A percentile compares a stretch with the other conserved stretches of the same genome.
Conservation (phyloP, 2,113 vertebrate species). For the Sebastes schlegelii region DNA sequence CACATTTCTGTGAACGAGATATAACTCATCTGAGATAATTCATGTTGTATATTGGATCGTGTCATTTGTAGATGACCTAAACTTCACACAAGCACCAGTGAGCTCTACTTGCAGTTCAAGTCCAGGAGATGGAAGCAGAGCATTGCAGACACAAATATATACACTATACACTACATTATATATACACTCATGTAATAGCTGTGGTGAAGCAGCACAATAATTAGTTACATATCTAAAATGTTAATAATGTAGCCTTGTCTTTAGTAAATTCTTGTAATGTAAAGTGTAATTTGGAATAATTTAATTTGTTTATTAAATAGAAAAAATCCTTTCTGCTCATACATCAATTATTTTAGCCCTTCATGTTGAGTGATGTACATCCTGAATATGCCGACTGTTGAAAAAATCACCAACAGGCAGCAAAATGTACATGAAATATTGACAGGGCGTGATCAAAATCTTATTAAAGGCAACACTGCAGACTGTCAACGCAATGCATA, state of each 20-base stretch:
- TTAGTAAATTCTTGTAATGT: background rate
- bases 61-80: background rate
- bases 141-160: background rate
- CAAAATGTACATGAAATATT: background rate
- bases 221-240: background rate
- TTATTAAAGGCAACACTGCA: background rate
- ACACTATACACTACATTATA: no score
- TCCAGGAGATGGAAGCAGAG: conserved; percentile 62
- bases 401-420: background rate
- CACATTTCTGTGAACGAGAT: background rate
- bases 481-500: conserved; percentile 1
- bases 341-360: background rate
- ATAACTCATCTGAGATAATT: background rate
- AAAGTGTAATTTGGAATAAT: background rate
- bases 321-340: background rate
- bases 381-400: background rate
- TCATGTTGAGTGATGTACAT: background rate
- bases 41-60: background rate
- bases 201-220: background rate
- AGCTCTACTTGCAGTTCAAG: conserved; percentile 13
- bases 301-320: background rate
- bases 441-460: background rate
- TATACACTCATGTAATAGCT: background rate
- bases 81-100: background rate
- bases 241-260: background rate